These are phyloP conservation scores for Calameuta pallipes DNA, from an alignment of 2,888 invertebrate genomes.

Conservation along the genomic window DNA sequence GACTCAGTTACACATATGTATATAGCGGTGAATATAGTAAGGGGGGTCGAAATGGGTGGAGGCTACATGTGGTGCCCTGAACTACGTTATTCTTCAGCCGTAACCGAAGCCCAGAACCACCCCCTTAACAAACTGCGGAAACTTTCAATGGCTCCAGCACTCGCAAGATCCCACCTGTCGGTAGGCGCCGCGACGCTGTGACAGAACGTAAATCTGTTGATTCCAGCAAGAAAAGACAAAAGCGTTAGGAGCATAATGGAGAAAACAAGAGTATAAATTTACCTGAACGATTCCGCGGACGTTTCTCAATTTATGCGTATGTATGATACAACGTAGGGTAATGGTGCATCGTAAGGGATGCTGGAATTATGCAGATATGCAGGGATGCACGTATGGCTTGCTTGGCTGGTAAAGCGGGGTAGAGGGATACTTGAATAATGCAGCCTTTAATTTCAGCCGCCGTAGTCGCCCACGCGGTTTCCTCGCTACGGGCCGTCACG, in stretches of 20 bases:
- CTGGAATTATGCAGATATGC: neutral
- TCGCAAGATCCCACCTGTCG: neutral
- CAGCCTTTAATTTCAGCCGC: conserved; percentile 50
- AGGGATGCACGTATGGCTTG: neutral
- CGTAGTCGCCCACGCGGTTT: conserved; percentile 15
- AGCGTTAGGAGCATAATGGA: neutral
- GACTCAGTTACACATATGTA: neutral
- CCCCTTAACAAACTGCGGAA: conserved; percentile 54
- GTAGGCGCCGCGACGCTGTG: neutral
- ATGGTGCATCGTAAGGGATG: neutral
- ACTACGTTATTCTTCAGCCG: conserved; percentile 56
- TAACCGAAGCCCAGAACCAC: conserved; percentile 47
- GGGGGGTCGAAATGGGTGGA: neutral
- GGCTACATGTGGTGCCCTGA: conserved; percentile 25
- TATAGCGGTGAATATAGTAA: neutral
- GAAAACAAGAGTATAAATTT: neutral
- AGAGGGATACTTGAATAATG: conserved; percentile 48
- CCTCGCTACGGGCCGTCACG: conserved; percentile 38
- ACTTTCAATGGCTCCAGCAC: conserved; percentile 35
- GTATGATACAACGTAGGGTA: neutral
- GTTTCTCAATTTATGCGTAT: neutral
- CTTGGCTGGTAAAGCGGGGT: neutral
- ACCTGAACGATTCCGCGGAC: neutral
- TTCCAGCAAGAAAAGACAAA: neutral
- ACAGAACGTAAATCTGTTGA: neutral